These are phyloP conservation scores for Drosophila elegans DNA, from an alignment of 1,140 invertebrate species.

Conservation along the genomic window DNA sequence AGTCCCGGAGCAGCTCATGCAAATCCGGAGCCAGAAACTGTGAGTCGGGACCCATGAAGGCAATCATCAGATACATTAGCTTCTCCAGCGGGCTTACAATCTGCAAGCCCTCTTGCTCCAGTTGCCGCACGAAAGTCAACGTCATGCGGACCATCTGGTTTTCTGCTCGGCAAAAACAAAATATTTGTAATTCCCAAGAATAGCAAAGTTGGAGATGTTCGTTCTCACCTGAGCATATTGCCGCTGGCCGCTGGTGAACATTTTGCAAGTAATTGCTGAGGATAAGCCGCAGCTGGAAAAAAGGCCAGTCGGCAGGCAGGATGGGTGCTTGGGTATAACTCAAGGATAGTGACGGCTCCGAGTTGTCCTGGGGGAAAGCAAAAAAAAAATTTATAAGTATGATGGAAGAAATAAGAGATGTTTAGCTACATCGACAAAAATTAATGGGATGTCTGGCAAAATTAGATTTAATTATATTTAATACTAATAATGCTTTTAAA, in stretches of 20 bases:
- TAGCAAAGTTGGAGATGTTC: not conserved
- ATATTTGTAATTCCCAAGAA: not conserved
- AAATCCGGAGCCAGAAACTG: slow-evolving; percentile 70
- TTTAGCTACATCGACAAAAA: too few relatives aligned
- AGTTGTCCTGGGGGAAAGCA: slow-evolving; percentile 55
- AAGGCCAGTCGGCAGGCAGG: slow-evolving; percentile 76
- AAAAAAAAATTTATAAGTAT: not conserved
- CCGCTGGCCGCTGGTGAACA: slow-evolving; percentile 63
- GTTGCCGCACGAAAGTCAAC: slow-evolving; percentile 68
- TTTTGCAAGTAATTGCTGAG: slow-evolving; percentile 78
- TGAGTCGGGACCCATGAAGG: slow-evolving; percentile 77
- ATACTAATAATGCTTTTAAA: too few relatives aligned
- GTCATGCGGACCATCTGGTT: slow-evolving; percentile 76
- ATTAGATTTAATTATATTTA: too few relatives aligned
- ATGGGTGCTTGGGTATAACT: slow-evolving; percentile 68
- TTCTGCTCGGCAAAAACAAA: slow-evolving; percentile 47
- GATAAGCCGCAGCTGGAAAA: slow-evolving; percentile 71
- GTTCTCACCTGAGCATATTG: slow-evolving; percentile 63
- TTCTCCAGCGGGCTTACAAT: slow-evolving; percentile 74
- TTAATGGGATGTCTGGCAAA: too few relatives aligned
- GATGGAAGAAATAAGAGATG: too few relatives aligned
- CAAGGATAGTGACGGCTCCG: slow-evolving; percentile 65
- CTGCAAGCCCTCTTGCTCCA: slow-evolving; percentile 67
- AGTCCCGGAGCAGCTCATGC: slow-evolving; percentile 51
- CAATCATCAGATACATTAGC: slow-evolving; percentile 82